phyloP scores from a whole-genome alignment of 2,797 vertebrate genomes.

The Paramormyrops hopkinsi region DNA sequence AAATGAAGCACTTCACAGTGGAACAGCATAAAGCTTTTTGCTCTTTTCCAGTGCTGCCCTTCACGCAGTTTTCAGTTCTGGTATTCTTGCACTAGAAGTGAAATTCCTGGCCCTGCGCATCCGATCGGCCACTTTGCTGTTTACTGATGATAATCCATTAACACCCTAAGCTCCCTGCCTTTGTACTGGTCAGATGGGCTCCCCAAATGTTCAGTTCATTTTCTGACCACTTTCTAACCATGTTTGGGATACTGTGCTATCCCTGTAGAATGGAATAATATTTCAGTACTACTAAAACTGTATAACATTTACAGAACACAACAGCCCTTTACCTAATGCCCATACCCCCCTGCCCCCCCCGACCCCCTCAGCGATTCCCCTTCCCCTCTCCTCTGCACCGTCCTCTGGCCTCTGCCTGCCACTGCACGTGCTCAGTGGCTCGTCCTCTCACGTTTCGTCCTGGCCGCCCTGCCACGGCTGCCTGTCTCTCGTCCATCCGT shows the following conservation, averaged over 20 bases:
- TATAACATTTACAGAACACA: background rate
- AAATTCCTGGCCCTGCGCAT: background rate
- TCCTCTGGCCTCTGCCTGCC: background rate
- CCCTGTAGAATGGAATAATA: background rate
- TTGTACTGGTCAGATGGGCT: background rate
- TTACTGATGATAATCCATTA: background rate
- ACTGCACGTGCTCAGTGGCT: background rate
- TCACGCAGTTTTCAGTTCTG: background rate
- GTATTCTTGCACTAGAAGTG: background rate
- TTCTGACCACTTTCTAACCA: background rate
- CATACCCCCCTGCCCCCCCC: background rate
- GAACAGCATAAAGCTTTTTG: background rate
- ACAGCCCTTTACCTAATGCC: background rate
- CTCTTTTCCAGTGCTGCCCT: background rate
- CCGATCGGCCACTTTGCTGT: background rate
- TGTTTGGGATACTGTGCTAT: background rate
- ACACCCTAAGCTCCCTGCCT: background rate
- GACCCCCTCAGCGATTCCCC: background rate
- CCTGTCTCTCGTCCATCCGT: background rate
- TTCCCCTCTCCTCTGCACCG: background rate
- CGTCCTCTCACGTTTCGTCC: background rate
- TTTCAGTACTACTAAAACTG: background rate
- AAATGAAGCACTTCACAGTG: background rate
- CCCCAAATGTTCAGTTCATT: background rate
- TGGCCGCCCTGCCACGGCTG: background rate